Evolutionary conservation across 2,888 invertebrate genomes (phyloP).

Genomic region (Acronicta leporina): DNA sequence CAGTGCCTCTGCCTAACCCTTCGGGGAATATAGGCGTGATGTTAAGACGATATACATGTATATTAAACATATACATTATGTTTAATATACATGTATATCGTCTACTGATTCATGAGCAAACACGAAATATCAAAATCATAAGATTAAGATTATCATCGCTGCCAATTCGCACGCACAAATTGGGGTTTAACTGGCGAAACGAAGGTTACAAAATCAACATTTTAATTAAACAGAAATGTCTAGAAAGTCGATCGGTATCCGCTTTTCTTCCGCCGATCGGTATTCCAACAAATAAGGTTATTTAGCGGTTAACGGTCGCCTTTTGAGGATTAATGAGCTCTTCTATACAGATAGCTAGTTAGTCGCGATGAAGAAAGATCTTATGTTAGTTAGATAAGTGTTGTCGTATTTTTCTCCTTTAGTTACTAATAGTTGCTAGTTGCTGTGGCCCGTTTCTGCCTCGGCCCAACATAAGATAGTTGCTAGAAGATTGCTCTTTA

Average conservation of each 20-base stretch:
- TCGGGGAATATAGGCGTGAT: too few relatives aligned
- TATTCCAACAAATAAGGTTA: conserved; percentile 54
- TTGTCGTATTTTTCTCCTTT: too few relatives aligned
- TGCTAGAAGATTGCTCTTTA: too few relatives aligned
- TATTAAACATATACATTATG: too few relatives aligned
- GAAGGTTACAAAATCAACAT: conserved; percentile 32
- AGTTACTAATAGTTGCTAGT: too few relatives aligned
- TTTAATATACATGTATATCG: too few relatives aligned
- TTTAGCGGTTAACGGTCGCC: conserved; percentile 43
- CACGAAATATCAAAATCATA: not conserved
- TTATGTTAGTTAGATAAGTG: too few relatives aligned
- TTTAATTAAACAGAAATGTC: conserved; percentile 43
- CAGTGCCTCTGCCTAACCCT: too few relatives aligned
- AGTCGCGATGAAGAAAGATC: conserved; percentile 1
- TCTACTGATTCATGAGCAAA: not conserved
- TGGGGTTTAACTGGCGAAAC: conserved; percentile 9
- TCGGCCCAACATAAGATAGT: too few relatives aligned
- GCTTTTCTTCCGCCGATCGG: conserved; percentile 56
- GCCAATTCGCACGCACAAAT: conserved; percentile 23
- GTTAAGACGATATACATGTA: too few relatives aligned
- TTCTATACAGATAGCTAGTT: conserved; percentile 18
- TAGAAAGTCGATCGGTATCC: conserved; percentile 50
- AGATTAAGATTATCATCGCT: conserved; percentile 16
- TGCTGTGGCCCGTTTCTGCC: too few relatives aligned
- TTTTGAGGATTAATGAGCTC: conserved; percentile 34